phyloP scores from a whole-genome alignment of 1,140 invertebrate species.

The Steinernema khuongi region DNA sequence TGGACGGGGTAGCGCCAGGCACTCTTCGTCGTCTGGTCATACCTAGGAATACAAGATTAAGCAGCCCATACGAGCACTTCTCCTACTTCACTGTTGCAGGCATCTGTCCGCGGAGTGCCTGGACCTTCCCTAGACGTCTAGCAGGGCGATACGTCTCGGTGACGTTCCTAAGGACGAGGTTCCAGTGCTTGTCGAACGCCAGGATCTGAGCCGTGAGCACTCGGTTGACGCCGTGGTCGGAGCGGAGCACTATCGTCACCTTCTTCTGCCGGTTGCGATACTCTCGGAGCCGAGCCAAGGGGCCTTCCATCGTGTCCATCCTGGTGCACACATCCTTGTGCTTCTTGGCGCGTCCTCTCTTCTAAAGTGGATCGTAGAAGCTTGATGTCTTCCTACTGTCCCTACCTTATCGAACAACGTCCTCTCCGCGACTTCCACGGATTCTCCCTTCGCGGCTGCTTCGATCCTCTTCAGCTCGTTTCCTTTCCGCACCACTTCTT shows the following conservation, averaged over 20 bases:
- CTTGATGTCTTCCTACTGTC: not conserved
- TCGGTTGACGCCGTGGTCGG: not conserved
- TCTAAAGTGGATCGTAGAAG: not conserved
- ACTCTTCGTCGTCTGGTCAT: no score
- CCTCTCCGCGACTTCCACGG: not conserved
- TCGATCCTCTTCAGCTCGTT: not conserved
- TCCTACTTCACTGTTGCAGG: not conserved
- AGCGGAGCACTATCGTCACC: not conserved
- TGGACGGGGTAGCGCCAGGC: not conserved
- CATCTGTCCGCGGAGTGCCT: not conserved
- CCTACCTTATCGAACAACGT: not conserved
- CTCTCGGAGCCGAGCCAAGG: not conserved
- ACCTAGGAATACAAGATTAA: no score
- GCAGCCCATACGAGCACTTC: no score
- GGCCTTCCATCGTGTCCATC: not conserved
- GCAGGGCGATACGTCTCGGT: not conserved
- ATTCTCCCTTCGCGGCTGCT: not conserved
- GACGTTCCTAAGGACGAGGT: not conserved
- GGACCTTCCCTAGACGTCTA: not conserved
- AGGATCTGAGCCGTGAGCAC: not conserved
- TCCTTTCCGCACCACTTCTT: not conserved
- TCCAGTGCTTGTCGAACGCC: slow-evolving; percentile 4
- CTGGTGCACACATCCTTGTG: not conserved
- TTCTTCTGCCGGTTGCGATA: not conserved
- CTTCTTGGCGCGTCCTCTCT: not conserved